Conservation (phyloP, 1,140 invertebrate genomes). For the Aphaenogaster rudis region DNA sequence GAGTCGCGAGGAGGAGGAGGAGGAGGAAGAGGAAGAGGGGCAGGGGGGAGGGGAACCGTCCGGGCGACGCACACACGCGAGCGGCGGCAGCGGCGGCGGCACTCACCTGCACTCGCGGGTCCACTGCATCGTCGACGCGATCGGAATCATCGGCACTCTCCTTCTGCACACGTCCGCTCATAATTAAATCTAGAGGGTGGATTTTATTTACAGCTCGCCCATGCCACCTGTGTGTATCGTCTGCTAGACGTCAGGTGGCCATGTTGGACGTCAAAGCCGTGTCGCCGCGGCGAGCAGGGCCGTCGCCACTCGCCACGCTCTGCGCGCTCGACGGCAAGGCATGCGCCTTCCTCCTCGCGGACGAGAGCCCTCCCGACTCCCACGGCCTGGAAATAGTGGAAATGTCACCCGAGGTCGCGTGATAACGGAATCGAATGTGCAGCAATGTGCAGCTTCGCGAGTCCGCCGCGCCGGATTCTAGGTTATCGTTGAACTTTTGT, state of each 20-base stretch:
- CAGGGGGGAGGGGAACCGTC: neutral
- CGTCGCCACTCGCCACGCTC: constrained; percentile 58
- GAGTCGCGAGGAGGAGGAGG: constrained; percentile 1
- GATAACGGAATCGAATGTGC: neutral
- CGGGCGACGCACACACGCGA: neutral
- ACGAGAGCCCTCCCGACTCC: neutral
- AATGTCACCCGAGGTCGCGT: constrained; percentile 28
- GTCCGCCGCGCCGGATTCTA: neutral
- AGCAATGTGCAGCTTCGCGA: neutral
- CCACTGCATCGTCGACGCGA: constrained; percentile 85
- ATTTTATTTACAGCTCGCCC: constrained; percentile 82
- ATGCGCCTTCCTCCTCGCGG: neutral
- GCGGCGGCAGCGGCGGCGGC: neutral
- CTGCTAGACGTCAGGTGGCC: constrained; percentile 84
- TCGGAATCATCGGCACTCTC: constrained; percentile 81
- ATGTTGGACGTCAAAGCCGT: constrained; percentile 80
- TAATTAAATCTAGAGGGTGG: constrained; percentile 81
- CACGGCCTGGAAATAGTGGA: neutral
- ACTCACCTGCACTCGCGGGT: constrained; percentile 87
- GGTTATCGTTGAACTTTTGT: neutral
- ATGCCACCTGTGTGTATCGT: constrained; percentile 84
- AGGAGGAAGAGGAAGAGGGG: no score
- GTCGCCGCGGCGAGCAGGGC: constrained; percentile 55
- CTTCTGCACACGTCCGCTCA: constrained; percentile 82
- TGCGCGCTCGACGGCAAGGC: constrained; percentile 1